Base-by-base conservation (phyloP, 2,888 invertebrate species). In the Biston betularia region DNA sequence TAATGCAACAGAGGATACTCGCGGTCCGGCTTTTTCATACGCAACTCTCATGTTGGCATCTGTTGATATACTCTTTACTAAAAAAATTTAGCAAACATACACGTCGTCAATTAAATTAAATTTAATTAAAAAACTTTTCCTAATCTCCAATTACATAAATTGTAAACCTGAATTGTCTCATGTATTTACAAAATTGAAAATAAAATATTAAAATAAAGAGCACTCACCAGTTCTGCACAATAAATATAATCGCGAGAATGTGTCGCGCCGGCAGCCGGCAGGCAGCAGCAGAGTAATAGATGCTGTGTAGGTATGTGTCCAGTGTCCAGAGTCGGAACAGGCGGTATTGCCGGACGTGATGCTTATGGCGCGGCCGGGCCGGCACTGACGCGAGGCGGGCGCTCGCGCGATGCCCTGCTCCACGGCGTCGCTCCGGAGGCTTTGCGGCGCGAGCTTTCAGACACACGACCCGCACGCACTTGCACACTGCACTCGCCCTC, bases 401-500 rank as follows among this genome's bases (percentile, higher is more conserved):
- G 83, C 80, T 83, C 73, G 73, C 71, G 73, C 73, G 71, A 66
- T 71, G 70, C 71, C 71, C 69, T 65, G 74, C 71, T 75, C 68
- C 67, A 68, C 70, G 73, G 52, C 80, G 80, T 79, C 77, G 83
- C 81, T 85, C 85, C 61, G 91, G 88, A 93, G 92, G 92, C 92
- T 93, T 89, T 89, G 88, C 89, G 81, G 90, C 91, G 86, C 89
- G 89, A 92, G 92, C 92, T 93, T 92, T 93, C 92, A 92, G 92
- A 89, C 89, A 90, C 91, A 89, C 86, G 88, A 88, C 84, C 89
- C 88, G 88, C 88, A 90, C 92, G 92, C 92, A 92, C 92, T 75
- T 92, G 93, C 93, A 93, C 93, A 93, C 92, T 93, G 93, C 93
- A 93, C 92, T 92, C 90, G 91, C 90, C 90, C 88, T 88, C 86